phyloP scores from a whole-genome alignment of 2,797 vertebrate genomes.

The Thaleichthys pacificus region DNA sequence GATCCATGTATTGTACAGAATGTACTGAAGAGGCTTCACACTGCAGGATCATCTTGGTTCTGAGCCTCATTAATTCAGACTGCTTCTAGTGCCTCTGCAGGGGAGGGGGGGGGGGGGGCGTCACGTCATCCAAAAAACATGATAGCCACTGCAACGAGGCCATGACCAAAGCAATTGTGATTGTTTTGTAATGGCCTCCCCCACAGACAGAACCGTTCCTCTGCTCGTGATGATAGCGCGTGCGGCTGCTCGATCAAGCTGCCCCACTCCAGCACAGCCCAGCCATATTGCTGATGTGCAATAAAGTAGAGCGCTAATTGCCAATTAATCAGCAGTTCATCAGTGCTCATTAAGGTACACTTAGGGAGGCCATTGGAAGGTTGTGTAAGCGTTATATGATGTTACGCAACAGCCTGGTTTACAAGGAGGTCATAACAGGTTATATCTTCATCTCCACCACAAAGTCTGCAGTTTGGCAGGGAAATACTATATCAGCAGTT shows the following conservation, averaged over 20 bases:
- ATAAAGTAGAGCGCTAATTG: slow-evolving; percentile 63
- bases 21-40: too few species aligned
- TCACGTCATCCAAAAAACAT: background rate
- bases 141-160: background rate
- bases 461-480: background rate
- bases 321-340: slow-evolving; percentile 71
- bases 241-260: too few species aligned
- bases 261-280: background rate
- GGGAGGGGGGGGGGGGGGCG: too few species aligned
- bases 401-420: slow-evolving; percentile 56
- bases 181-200: background rate
- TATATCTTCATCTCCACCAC: slow-evolving; percentile 26
- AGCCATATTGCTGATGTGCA: slow-evolving; percentile 61
- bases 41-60: too few species aligned
- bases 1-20: too few species aligned
- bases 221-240: too few species aligned
- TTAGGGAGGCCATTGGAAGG: slow-evolving; percentile 48
- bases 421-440: slow-evolving; percentile 26
- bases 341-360: slow-evolving; percentile 61
- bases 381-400: slow-evolving; percentile 44
- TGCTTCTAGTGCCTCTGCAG: too few species aligned
- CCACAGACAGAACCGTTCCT: too few species aligned
- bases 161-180: background rate
- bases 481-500: background rate
- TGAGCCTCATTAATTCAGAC: too few species aligned